These are phyloP conservation scores for Thalpophila matura DNA, from an alignment of 2,888 invertebrate species.

Conservation along the genomic window DNA sequence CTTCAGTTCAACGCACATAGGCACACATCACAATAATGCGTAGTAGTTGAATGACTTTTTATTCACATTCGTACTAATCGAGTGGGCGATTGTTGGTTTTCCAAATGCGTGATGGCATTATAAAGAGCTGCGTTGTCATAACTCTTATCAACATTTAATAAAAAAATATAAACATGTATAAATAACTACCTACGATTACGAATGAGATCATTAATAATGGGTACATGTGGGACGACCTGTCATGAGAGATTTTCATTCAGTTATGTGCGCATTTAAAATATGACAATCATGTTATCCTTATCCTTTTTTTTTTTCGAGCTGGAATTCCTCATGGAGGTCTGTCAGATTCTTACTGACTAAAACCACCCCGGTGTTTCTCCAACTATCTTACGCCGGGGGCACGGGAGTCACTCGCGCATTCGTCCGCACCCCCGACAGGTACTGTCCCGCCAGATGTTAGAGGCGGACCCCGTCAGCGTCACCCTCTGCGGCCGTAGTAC, in stretches of 20 bases:
- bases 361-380: no score
- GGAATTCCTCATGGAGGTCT: no score
- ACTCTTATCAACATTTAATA: constrained; percentile 22
- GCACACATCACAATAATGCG: constrained; percentile 5
- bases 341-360: no score
- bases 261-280: constrained; percentile 11
- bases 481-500: no score
- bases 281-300: background rate
- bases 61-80: constrained; percentile 25
- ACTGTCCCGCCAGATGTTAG: no score
- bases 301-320: no score
- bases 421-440: no score
- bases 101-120: constrained; percentile 17
- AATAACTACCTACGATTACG: constrained; percentile 10
- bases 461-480: no score
- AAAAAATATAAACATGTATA: background rate
- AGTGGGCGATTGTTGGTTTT: constrained; percentile 22
- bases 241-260: constrained; percentile 4
- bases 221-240: background rate
- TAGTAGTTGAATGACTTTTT: constrained; percentile 25
- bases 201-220: constrained; percentile 14
- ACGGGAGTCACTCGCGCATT: no score
- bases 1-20: constrained; percentile 26
- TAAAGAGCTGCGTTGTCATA: constrained; percentile 13
- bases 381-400: no score